Base-by-base conservation (phyloP, 2,797 vertebrate species). In the Phylloscopus collybita region DNA sequence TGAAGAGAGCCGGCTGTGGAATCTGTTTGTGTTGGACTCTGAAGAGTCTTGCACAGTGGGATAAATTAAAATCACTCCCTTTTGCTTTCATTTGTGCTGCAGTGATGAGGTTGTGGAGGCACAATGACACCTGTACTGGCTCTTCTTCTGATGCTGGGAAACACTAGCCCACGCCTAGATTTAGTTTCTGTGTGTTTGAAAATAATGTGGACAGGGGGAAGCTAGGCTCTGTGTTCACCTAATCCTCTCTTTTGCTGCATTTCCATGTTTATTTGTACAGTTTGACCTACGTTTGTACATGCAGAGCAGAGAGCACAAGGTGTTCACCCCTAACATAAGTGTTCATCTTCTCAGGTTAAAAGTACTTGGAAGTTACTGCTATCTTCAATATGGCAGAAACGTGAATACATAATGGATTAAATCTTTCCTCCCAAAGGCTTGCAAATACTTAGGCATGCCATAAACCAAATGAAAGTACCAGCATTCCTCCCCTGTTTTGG, bases 401-500 rank as follows among this genome's bases (percentile, higher is more conserved):
- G 12, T 6, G 12, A 81, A 54, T 64, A 40, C 7, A 17, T 57
- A 82, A 44, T 67, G 57, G 38, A 84, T 86, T 50, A 61, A 51
- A n/a, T 61, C 15, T 82, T 82, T 88, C 38, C 34, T 75, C 49
- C 71, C 26, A 80, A 81, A 73, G 80, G 42, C 56, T 88, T 91
- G 34, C 34, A 86, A 90, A 88, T 61, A 94, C 57, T n/a, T 54
- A 71, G 49, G 47, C 56, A 54, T 64, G 60, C 67, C 62, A 50
- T 82, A 84, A 91, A 87, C 70, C 57, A 60, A 67, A 18, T 76
- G 64, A 72, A 92, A 95, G 50, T 14, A 44, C 42, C 36, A 84
- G 81, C 88, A 92, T 93, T 88, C 71, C 54, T 92, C 9, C 42
- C 36, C 74, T 95, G 74, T 85, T 96, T 92, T 64, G 57, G 70